A percentile compares a stretch with the other conserved stretches of the same genome.
Evolutionary conservation across 2,888 invertebrate species (phyloP).

Genomic region (Micoletzkya japonica): DNA sequence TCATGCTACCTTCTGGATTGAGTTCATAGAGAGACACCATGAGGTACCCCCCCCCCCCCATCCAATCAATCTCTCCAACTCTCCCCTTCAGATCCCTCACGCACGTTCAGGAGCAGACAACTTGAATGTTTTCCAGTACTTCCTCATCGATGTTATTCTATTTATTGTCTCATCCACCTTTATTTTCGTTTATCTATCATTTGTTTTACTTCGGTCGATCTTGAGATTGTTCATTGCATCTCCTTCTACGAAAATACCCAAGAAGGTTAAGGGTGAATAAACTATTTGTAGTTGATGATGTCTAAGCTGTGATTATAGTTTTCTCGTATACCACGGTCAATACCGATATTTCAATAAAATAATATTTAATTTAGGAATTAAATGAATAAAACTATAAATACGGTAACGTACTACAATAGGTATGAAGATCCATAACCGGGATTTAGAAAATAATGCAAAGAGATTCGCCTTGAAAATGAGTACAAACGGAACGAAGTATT

Average conservation of each 20-base stretch:
- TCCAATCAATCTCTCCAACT: neutral
- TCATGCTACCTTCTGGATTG: slow-evolving; percentile 64
- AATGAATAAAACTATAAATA: no score
- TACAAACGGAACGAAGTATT: no score
- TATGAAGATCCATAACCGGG: no score
- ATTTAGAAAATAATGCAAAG: no score
- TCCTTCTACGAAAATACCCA: neutral
- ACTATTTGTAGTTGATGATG: neutral
- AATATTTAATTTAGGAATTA: no score
- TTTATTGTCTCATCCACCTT: slow-evolving; percentile 33
- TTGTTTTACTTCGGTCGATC: neutral
- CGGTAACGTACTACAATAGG: no score
- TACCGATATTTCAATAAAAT: no score
- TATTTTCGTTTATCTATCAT: slow-evolving; percentile 2
- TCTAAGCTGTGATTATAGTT: neutral
- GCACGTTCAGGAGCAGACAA: slow-evolving; percentile 63
- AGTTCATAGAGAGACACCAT: slow-evolving; percentile 64
- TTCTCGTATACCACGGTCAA: no score
- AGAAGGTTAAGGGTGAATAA: slow-evolving; percentile 6
- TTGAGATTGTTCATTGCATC: neutral
- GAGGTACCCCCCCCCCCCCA: slow-evolving; percentile 40
- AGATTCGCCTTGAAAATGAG: no score
- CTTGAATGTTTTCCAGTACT: slow-evolving; percentile 63
- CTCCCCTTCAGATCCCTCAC: slow-evolving; percentile 54
- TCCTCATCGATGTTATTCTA: slow-evolving; percentile 62